Evolutionary conservation across 2,797 vertebrate genomes (phyloP), one percentile per base, ranked within the genome.

Genomic region (Propithecus deckenii): DNA sequence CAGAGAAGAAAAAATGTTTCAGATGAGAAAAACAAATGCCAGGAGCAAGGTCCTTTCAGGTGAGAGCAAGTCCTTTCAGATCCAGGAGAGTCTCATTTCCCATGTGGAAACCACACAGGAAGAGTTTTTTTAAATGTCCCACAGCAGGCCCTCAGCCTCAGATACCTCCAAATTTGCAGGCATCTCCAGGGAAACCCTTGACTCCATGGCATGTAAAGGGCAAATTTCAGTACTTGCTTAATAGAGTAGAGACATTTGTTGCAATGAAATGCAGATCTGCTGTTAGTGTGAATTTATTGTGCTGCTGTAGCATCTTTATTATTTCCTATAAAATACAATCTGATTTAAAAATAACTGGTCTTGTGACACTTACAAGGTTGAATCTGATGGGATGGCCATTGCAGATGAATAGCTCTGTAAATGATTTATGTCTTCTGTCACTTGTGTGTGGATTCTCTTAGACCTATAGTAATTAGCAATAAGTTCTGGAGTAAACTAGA

Each of bases 341-440:
- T 95, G 97, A 96, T 98, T 98, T 98, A 84, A 98, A 98, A 98
- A 97, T 97, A 98, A 95, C 95, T 97, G 94, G 95, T 80, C 81
- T 86, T 97, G 0, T 97, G 97, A 97, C 97, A 95, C 91, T 94
- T 98, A 89, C 0, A 13, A 97, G 96, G 97, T 98, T 98, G 95
- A 97, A 97, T 98, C 96, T 97, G 89, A 85, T 98, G 52, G 84
- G 93, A 55, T 98, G 89, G 97, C 96, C 92, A 69, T 93, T 86
- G 93, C 95, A 98, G 97, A 97, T 96, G 89, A 98, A 98, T 95
- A 97, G 72, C 91, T 38, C 52, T 88, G 59, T 97, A 97, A 98
- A 98, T 98, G 98, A 97, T 98, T 94, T 96, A 97, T 84, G 94
- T 84, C 61, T 98, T 98, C 98, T 97, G 92, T 97, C 72, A 79